These are phyloP conservation scores for Danaus melanippus DNA, from an alignment of 1,140 invertebrate species.

Conservation along the genomic window DNA sequence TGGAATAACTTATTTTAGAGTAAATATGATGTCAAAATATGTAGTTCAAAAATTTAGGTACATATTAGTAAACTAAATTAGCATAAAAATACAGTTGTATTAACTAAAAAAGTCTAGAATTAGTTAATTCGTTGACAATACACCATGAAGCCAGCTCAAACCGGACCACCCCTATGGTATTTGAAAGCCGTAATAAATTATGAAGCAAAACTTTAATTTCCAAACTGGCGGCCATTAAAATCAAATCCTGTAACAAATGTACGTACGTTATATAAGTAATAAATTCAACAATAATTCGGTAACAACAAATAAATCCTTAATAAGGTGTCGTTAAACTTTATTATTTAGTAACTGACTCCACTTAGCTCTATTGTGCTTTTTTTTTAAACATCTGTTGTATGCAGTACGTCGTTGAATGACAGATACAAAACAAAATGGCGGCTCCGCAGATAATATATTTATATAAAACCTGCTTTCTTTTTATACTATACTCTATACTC, in stretches of 20 bases:
- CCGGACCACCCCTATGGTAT: constrained; percentile 9
- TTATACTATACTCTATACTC: too few relatives aligned
- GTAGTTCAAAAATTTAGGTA: too few relatives aligned
- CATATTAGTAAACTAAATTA: too few relatives aligned
- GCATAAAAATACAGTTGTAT: too few relatives aligned
- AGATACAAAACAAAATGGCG: too few relatives aligned
- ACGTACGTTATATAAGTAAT: constrained; percentile 62
- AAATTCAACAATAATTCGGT: constrained; percentile 65
- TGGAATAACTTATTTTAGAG: too few relatives aligned
- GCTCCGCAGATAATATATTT: too few relatives aligned
- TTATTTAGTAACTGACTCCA: constrained; percentile 68
- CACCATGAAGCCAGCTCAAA: neutral
- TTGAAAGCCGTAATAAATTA: constrained; percentile 3
- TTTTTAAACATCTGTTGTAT: constrained; percentile 51
- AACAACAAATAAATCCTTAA: constrained; percentile 70
- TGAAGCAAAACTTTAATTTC: constrained; percentile 7
- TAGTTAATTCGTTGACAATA: too few relatives aligned
- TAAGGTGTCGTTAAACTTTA: constrained; percentile 71
- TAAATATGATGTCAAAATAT: too few relatives aligned
- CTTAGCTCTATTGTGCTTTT: constrained; percentile 56
- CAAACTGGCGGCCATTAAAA: constrained; percentile 49
- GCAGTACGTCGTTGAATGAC: too few relatives aligned
- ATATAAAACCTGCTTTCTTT: too few relatives aligned
- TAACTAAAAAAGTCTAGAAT: too few relatives aligned
- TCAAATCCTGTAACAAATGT: constrained; percentile 52